A percentile compares a stretch with the other conserved stretches of the same genome.
Evolutionary conservation across 2,113 vertebrate species (phyloP).

Genomic region (Talpa occidentalis): DNA sequence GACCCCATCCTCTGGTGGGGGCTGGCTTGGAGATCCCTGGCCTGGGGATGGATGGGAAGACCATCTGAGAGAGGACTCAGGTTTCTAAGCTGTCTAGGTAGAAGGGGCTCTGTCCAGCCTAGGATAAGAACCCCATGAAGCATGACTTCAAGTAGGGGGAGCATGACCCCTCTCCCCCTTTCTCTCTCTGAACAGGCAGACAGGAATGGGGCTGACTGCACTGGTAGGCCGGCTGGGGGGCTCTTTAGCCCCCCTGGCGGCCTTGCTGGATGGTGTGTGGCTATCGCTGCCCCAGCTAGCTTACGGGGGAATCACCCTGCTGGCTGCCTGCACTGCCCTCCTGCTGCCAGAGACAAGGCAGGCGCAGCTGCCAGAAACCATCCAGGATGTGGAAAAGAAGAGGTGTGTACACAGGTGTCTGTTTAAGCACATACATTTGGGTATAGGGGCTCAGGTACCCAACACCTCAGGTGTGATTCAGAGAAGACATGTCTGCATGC

Average conservation of each 20-base stretch:
- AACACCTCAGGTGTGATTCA: neutral
- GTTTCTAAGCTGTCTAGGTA: neutral
- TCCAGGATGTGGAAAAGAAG: conserved; percentile 88
- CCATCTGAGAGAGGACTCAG: neutral
- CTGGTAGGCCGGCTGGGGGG: conserved; percentile 88
- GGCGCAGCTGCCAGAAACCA: conserved; percentile 88
- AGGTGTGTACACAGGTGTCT: conserved; percentile 80
- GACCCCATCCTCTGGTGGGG: neutral
- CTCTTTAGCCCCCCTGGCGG: conserved; percentile 88
- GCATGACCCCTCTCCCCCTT: neutral
- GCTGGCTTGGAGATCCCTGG: neutral
- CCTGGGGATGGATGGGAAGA: neutral
- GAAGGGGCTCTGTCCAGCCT: neutral
- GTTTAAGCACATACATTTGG: neutral
- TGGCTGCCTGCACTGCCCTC: conserved; percentile 81
- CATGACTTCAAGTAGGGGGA: neutral
- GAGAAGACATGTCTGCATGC: neutral
- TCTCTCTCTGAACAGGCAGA: conserved; percentile 86
- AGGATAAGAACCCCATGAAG: neutral
- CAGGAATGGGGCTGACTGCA: conserved; percentile 88
- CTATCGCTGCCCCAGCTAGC: conserved; percentile 85
- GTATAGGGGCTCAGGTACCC: neutral
- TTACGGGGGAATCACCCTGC: conserved; percentile 82
- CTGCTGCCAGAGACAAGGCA: conserved; percentile 88
- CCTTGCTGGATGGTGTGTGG: conserved; percentile 89